Evolutionary conservation across 1,140 invertebrate genomes (phyloP).

Genomic region (Teleopsis dalmanni): DNA sequence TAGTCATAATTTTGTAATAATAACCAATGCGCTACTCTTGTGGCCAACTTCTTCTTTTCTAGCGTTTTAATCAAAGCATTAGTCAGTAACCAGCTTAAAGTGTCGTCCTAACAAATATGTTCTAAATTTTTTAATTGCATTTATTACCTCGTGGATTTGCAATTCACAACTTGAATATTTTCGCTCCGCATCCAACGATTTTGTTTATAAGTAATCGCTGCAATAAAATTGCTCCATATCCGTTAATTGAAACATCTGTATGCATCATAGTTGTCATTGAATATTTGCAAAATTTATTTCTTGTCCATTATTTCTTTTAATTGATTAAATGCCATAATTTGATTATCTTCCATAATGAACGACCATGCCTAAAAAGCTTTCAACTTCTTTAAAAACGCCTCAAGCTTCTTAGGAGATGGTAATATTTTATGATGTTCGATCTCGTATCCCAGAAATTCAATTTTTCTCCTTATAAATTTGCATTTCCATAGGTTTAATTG

Average conservation of each 20-base stretch:
- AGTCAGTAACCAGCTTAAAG: not conserved
- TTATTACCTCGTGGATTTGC: not conserved
- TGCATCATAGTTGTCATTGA: slow-evolving; percentile 28
- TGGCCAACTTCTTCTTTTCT: not conserved
- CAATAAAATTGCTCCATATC: slow-evolving; percentile 31
- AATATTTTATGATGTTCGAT: not conserved
- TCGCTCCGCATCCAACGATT: slow-evolving; percentile 26
- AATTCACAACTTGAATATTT: slow-evolving; percentile 23
- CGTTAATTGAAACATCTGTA: slow-evolving; percentile 30
- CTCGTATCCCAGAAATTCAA: not conserved
- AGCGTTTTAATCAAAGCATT: not conserved
- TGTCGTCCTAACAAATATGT: not conserved
- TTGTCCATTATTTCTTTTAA: slow-evolving; percentile 12
- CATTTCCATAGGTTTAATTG: not conserved
- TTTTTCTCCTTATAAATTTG: not conserved
- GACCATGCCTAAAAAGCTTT: not conserved
- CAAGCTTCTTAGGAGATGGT: not conserved
- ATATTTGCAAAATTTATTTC: slow-evolving; percentile 37
- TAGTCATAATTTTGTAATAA: slow-evolving; percentile 27
- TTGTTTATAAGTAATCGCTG: slow-evolving; percentile 27
- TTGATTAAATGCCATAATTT: slow-evolving; percentile 7
- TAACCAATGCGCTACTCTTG: slow-evolving; percentile 33
- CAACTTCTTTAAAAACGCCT: not conserved
- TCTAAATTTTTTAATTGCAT: not conserved
- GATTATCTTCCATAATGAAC: not conserved